Conservation (phyloP, 2,888 invertebrate species). For the Unio delphinus region DNA sequence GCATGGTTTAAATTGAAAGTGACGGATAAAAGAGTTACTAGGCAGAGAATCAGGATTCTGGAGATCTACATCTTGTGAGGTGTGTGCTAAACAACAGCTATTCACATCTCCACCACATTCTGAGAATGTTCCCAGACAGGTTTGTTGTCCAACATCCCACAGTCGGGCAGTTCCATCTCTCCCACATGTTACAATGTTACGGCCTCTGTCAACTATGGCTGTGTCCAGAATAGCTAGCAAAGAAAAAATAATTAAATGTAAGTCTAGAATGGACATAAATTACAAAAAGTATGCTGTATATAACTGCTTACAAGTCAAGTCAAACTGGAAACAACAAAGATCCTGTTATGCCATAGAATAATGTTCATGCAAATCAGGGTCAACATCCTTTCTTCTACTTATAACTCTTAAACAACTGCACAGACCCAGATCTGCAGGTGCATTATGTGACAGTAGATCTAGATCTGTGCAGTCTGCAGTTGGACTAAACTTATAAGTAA, state of each 20-base stretch:
- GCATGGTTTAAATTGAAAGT: too few species aligned
- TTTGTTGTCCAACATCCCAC: slow-evolving; percentile 81
- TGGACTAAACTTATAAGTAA: too few species aligned
- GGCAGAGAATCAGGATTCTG: slow-evolving; percentile 57
- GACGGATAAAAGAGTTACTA: slow-evolving; percentile 51
- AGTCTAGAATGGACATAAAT: not conserved
- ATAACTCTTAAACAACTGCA: too few species aligned
- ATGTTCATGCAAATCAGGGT: too few species aligned
- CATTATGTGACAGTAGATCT: too few species aligned
- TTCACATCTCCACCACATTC: slow-evolving; percentile 76
- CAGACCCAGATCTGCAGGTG: too few species aligned
- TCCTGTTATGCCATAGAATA: too few species aligned
- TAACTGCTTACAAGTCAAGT: too few species aligned
- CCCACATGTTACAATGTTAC: slow-evolving; percentile 81
- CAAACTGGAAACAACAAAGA: too few species aligned
- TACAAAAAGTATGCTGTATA: not conserved
- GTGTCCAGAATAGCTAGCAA: slow-evolving; percentile 76
- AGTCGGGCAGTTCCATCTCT: slow-evolving; percentile 81
- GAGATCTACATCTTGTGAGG: slow-evolving; percentile 65
- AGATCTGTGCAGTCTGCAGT: too few species aligned
- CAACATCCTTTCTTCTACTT: too few species aligned
- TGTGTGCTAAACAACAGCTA: slow-evolving; percentile 74
- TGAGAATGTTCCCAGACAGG: slow-evolving; percentile 75
- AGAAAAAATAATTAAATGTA: not conserved
- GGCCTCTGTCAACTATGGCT: slow-evolving; percentile 79